These are phyloP conservation scores for Anguilla obscura DNA, from an alignment of 2,797 vertebrate genomes.

Conservation along the genomic window DNA sequence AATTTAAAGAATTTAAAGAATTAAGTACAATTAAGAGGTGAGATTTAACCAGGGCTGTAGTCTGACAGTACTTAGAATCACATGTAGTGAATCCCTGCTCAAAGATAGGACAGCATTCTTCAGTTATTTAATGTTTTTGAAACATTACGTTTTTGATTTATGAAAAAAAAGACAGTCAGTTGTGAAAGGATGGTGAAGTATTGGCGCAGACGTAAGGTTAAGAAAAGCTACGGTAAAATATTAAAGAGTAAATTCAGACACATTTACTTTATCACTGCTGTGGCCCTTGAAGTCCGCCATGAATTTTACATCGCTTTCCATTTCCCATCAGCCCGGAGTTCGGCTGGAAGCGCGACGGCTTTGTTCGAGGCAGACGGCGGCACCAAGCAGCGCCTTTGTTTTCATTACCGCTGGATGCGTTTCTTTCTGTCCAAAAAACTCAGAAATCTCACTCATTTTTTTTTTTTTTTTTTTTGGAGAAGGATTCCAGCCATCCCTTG, in stretches of 20 bases:
- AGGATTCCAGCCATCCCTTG: neutral
- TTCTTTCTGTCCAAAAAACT: neutral
- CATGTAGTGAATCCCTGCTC: neutral
- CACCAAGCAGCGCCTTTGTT: constrained; percentile 3
- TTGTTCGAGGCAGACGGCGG: constrained; percentile 7
- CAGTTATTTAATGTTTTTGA: neutral
- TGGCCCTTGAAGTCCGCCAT: constrained; percentile 30
- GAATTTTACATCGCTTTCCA: constrained; percentile 39
- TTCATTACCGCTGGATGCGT: neutral
- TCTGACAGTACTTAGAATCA: neutral
- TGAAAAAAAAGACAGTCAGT: neutral
- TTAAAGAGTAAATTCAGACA: constrained; percentile 44
- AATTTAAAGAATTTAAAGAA: neutral
- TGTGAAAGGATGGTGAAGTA: constrained; percentile 13
- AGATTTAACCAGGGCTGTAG: neutral
- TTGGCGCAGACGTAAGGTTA: constrained; percentile 30
- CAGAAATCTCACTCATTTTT: neutral
- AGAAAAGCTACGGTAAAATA: constrained; percentile 35
- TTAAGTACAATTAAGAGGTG: neutral
- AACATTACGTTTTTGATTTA: neutral
- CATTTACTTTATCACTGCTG: constrained; percentile 37
- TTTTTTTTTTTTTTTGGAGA: neutral
- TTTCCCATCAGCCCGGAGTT: constrained; percentile 20
- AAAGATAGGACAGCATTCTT: neutral
- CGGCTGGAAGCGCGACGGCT: neutral